These are phyloP conservation scores for Pristiophorus japonicus DNA, from an alignment of 2,113 vertebrate species.

Conservation along the genomic window DNA sequence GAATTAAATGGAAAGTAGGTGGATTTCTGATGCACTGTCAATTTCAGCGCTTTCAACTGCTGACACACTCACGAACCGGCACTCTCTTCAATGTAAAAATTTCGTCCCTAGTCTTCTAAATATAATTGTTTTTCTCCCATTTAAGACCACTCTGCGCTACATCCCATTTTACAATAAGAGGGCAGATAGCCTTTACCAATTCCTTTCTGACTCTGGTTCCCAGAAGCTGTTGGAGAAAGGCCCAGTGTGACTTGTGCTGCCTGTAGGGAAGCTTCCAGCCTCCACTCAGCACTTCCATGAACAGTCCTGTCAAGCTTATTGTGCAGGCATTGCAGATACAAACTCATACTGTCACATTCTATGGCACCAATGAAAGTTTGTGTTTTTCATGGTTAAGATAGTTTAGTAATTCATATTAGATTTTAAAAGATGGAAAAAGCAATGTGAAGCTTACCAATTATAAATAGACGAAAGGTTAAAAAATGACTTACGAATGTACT, in stretches of 20 bases:
- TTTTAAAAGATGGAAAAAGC: background rate
- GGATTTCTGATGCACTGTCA: no score
- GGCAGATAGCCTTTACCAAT: background rate
- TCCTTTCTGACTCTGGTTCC: background rate
- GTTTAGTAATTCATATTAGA: constrained; percentile 24
- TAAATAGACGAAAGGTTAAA: background rate
- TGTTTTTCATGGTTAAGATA: background rate
- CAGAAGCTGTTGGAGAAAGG: background rate
- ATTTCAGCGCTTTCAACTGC: no score
- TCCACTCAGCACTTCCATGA: background rate
- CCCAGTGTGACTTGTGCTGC: background rate
- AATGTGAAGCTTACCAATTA: background rate
- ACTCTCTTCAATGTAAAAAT: no score
- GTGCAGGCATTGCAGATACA: no score
- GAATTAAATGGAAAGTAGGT: no score
- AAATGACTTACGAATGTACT: background rate
- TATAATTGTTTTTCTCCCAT: background rate
- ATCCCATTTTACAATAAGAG: background rate
- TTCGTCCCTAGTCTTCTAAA: background rate
- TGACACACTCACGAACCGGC: no score
- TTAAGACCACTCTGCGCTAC: background rate
- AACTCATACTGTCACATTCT: background rate
- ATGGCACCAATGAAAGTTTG: background rate
- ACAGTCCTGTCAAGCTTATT: background rate
- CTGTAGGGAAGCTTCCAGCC: background rate